Conservation (phyloP, 2,888 invertebrate genomes). For the Blastobasis lacticolella region DNA sequence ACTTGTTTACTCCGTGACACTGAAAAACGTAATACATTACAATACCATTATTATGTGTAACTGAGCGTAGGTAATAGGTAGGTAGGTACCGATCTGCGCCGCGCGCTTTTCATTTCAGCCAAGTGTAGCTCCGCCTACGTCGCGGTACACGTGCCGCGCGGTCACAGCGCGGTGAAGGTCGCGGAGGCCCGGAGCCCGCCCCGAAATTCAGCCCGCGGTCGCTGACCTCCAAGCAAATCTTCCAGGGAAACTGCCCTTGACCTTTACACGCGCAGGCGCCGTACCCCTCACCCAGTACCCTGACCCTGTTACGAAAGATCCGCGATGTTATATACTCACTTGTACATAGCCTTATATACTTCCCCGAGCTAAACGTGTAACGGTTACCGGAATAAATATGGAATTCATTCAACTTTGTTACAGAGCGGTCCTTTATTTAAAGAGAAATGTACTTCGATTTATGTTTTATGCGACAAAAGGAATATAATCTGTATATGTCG, state of each 20-base stretch:
- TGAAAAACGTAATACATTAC: no score
- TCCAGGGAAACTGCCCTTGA: conserved; percentile 69
- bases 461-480: no score
- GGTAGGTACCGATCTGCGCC: no score
- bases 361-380: no score
- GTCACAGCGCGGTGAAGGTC: conserved; percentile 62
- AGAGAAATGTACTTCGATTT: no score
- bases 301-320: conserved; percentile 63
- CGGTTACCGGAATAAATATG: background rate
- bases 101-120: background rate
- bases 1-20: no score
- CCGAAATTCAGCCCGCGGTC: conserved; percentile 61
- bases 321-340: conserved; percentile 13
- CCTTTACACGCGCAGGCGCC: conserved; percentile 69
- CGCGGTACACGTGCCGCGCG: conserved; percentile 56
- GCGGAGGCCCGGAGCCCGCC: conserved; percentile 47
- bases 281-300: conserved; percentile 55
- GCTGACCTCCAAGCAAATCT: conserved; percentile 65
- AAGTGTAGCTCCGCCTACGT: conserved; percentile 36
- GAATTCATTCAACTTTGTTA: background rate
- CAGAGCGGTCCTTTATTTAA: no score
- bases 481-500: no score
- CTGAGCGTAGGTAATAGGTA: no score
- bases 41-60: no score
- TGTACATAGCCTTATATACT: no score